Base-by-base conservation (phyloP, 2,888 invertebrate genomes). In the Pogonocherus hispidulus region DNA sequence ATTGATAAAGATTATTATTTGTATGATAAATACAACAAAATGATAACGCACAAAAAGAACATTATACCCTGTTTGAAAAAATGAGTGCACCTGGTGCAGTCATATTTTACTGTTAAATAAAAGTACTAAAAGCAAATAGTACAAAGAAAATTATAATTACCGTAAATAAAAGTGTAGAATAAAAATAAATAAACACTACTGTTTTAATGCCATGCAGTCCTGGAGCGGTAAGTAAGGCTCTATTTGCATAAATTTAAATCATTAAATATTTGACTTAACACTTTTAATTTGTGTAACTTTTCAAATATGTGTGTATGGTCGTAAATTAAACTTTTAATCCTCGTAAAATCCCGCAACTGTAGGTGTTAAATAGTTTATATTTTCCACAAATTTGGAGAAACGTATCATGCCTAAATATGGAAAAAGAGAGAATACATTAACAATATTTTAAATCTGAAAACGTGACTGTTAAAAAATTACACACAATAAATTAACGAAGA, bases 191-290 rank as follows among this genome's bases (percentile, higher is more conserved):
- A 32, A 14, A 27, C 27, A 52, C 51, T 52, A 52, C 52, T 32
- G 52, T 52, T 22, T 23, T 4, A 23, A 51, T 4, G 47, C 9
- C 11, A 5, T 49, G n/a, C n/a, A 19, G 3, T 27, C 14, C 27
- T 35, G 1, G n/a, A 11, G 27, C 52, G 19, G 52, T 32, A 27
- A 16, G 52, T 18, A 27, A 3, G 32, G 19, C 14, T 41, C 14
- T 52, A 32, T 52, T 52, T 52, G 32, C 52, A 18, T 52, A 18
- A 52, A 52, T 52, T 52, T 52, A 32, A 52, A 52, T 32, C n/a
- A 52, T 52, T 52, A 52, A 32, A 52, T 52, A 52, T 52, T 52
- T 52, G 32, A 27, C n/a, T 35, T 52, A 27, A 27, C 2, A 5
- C 27, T 27, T 51, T 23, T 51, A 23, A 27, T 51, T 14, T 51